Base-by-base conservation (phyloP, 2,888 invertebrate genomes). In the Cacoxenus indagator region DNA sequence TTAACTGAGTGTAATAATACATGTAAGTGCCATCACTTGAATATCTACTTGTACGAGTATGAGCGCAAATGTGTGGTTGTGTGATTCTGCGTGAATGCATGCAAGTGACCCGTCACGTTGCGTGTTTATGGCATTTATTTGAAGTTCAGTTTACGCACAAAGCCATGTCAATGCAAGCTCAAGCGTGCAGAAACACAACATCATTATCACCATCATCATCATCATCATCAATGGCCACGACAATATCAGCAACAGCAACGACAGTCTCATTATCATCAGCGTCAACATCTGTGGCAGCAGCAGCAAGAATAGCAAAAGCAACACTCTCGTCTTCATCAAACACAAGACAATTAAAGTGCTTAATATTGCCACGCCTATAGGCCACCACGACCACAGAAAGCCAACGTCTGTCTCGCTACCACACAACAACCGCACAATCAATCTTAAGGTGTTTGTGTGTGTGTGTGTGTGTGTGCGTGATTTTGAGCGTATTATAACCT, bases 361-460 rank as follows among this genome's bases (percentile, higher is more conserved):
- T 62, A 62, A 62, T 43, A 62, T 62, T 11, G 22, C 24, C 26
- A 17, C 6, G 14, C 3, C 14, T 26, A 54, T 14, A 54, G 51
- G 62, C 73, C 51, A 24, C 48, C 24, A 61, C 54, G 70, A 72
- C 64, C 68, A n/a, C n/a, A n/a, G n/a, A n/a, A n/a, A n/a, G 48
- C 45, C 45, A 62, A 11, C 67, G 46, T 62, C 59, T 0, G 6
- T 51, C 51, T 5, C 51, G 43, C 67, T n/a, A n/a, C n/a, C n/a
- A 71, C 73, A 43, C 76, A 73, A 26, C 29, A 69, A 61, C 73
- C 76, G 68, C 81, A 73, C 70, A 77, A 77, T 79, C 81, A 81
- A 82, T 82, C 79, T 77, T 72, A 66, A 73, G 67, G 66, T 70
- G 75, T 75, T 72, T 71, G 67, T 67, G 31, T 29, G 43, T 54